phyloP scores from a whole-genome alignment of 2,888 invertebrate species.

The Sphaerophoria rueppellii region DNA sequence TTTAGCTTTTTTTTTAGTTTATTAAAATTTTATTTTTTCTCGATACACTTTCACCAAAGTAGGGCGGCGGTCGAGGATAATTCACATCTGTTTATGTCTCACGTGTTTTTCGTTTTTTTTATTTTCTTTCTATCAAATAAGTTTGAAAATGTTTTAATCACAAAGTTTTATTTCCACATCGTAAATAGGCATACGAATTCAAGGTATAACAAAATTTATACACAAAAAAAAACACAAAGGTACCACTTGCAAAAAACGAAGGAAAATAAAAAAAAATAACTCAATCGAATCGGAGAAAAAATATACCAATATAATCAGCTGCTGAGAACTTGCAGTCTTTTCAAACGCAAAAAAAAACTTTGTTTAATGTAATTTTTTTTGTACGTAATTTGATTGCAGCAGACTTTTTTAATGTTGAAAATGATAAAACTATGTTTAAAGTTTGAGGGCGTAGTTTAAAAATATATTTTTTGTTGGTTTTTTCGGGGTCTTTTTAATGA shows the following conservation, averaged over 20 bases:
- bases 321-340: conserved; percentile 51
- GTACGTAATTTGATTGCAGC: conserved; percentile 23
- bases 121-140: background rate
- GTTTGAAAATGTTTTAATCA: conserved; percentile 25
- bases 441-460: conserved; percentile 34
- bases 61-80: conserved; percentile 65
- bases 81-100: conserved; percentile 60
- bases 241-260: conserved; percentile 61
- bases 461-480: conserved; percentile 37
- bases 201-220: conserved; percentile 58
- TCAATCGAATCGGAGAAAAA: conserved; percentile 32
- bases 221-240: conserved; percentile 59
- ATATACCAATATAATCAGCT: conserved; percentile 59
- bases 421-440: conserved; percentile 1
- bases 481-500: background rate
- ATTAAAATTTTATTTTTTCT: background rate
- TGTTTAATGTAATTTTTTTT: background rate
- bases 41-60: conserved; percentile 52
- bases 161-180: conserved; percentile 21
- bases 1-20: conserved; percentile 2
- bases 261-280: conserved; percentile 46
- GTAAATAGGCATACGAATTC: conserved; percentile 23
- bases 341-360: conserved; percentile 50
- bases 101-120: conserved; percentile 47
- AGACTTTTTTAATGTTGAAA: conserved; percentile 11